Evolutionary conservation across 2,797 vertebrate species (phyloP).

Genomic region (Spizella passerina): DNA sequence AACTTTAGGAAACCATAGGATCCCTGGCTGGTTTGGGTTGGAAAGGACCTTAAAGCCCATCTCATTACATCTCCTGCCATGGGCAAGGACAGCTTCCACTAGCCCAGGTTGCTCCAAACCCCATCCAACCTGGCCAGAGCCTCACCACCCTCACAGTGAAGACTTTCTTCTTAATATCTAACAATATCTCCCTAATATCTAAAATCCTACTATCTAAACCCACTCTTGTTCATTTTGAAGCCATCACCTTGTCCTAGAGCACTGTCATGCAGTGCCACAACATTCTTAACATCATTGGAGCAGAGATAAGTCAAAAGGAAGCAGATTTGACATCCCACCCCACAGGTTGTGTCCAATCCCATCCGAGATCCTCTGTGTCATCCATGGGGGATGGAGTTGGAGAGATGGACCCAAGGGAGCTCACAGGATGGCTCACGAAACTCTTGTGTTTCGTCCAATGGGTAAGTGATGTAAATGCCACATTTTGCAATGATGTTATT

Average conservation of each 20-base stretch:
- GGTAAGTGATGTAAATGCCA: background rate
- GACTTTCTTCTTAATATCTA: background rate
- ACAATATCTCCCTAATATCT: background rate
- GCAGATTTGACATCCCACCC: background rate
- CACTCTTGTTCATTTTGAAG: background rate
- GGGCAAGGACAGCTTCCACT: background rate
- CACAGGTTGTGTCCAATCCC: background rate
- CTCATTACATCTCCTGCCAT: background rate
- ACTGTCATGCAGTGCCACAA: too few species aligned
- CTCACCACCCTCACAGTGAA: background rate
- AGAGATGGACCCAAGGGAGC: background rate
- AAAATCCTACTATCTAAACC: background rate
- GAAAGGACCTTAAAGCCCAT: background rate
- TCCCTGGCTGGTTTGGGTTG: background rate
- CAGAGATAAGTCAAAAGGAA: background rate
- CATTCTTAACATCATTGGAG: background rate
- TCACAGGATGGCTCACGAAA: background rate
- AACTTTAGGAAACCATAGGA: background rate
- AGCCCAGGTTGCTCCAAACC: background rate
- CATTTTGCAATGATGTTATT: background rate
- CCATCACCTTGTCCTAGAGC: background rate
- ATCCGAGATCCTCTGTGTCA: background rate
- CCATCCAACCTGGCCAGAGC: accelerated
- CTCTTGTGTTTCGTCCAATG: background rate
- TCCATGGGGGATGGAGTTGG: background rate